Evolutionary conservation across 2,113 vertebrate genomes (phyloP).

Genomic region (Panthera tigris): DNA sequence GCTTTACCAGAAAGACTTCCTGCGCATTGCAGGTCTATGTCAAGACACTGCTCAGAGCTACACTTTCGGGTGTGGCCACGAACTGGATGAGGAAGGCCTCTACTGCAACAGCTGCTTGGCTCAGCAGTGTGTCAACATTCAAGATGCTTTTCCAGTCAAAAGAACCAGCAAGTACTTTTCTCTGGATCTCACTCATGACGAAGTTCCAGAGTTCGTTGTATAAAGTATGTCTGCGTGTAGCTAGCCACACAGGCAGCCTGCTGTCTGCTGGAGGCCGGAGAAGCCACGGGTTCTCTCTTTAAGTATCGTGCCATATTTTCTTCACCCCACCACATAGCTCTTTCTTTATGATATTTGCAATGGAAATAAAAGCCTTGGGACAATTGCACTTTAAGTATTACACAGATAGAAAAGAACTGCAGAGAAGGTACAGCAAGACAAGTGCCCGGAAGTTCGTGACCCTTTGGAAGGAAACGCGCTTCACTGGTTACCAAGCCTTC

Average conservation of each 20-base stretch:
- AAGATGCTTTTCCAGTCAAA: conserved; percentile 91
- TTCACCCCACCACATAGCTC: conserved; percentile 43
- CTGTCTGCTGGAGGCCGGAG: not conserved
- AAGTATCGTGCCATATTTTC: conserved; percentile 65
- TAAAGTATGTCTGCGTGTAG: conserved; percentile 76
- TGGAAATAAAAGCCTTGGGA: conserved; percentile 68
- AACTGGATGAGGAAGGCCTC: conserved; percentile 89
- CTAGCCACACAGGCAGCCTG: conserved; percentile 12
- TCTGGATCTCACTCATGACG: conserved; percentile 94
- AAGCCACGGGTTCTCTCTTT: conserved; percentile 39
- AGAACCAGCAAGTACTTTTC: conserved; percentile 99
- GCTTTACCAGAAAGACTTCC: conserved; percentile 96
- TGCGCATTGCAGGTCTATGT: conserved; percentile 93
- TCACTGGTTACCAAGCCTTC: conserved; percentile 24
- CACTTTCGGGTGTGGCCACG: conserved; percentile 96
- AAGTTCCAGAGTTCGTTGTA: conserved; percentile 97
- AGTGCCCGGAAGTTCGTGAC: not conserved
- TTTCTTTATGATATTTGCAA: conserved; percentile 63
- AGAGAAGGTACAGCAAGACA: conserved; percentile 29
- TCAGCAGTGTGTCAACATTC: conserved; percentile 92
- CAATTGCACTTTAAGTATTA: conserved; percentile 61
- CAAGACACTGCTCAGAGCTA: conserved; percentile 98
- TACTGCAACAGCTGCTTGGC: conserved; percentile 90
- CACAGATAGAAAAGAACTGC: not conserved
- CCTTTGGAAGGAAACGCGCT: conserved; percentile 1